Evolutionary conservation across 2,888 invertebrate genomes (phyloP).

Genomic region (Cephus sareptanus): DNA sequence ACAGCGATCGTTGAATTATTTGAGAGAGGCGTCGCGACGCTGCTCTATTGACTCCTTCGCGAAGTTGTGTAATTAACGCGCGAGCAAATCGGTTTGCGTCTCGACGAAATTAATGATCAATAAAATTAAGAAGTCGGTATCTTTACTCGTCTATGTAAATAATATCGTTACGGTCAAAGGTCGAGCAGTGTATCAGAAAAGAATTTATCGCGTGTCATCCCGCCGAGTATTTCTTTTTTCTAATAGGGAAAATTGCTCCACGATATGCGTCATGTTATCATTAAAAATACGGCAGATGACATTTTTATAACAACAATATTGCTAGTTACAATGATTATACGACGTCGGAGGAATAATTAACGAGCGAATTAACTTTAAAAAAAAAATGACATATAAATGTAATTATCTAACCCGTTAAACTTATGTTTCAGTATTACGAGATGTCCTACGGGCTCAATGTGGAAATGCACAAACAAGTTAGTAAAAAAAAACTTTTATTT

Average conservation of each 20-base stretch:
- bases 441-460: slow-evolving; percentile 96
- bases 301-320: background rate
- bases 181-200: background rate
- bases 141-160: background rate
- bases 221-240: background rate
- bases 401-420: background rate
- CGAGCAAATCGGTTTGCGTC: background rate
- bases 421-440: slow-evolving; percentile 88
- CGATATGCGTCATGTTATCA: background rate
- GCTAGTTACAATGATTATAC: background rate
- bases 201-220: background rate
- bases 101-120: background rate
- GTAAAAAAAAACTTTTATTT: slow-evolving; percentile 29
- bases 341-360: background rate
- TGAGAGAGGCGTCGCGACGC: background rate
- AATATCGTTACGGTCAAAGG: background rate
- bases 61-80: background rate
- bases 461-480: slow-evolving; percentile 95
- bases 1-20: background rate
- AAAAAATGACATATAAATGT: too few species aligned
- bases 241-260: background rate
- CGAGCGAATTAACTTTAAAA: too few species aligned
- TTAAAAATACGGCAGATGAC: background rate
- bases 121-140: slow-evolving; percentile 54
- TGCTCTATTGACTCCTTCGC: background rate